Percentiles rank a stretch among this genome's conserved stretches.
Conservation (phyloP, 1,140 invertebrate species). For the Magallana gigas region DNA sequence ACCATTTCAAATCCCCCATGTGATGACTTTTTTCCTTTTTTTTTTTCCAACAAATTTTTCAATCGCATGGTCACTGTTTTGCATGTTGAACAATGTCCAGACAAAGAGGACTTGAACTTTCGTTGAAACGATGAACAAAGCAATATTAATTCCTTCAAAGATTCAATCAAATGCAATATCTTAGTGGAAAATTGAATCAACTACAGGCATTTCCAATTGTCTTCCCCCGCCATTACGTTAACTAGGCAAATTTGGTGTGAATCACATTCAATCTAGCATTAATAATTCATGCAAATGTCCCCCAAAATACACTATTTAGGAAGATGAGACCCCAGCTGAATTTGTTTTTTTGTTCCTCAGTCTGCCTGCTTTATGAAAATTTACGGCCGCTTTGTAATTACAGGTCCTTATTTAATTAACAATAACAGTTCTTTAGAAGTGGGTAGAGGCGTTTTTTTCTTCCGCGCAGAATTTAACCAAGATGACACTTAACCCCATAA, state of each 20-base stretch:
- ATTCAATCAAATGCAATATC: conserved; percentile 32
- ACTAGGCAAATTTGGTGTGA: conserved; percentile 35
- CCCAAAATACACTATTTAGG: conserved; percentile 36
- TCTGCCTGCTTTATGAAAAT: conserved; percentile 32
- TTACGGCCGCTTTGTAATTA: conserved; percentile 20
- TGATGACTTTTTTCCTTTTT: no score
- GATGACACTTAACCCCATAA: conserved; percentile 17
- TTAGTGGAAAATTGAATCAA: conserved; percentile 10
- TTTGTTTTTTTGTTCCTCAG: conserved; percentile 33
- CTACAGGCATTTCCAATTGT: conserved; percentile 29
- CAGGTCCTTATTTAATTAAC: conserved; percentile 23
- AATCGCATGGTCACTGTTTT: background rate
- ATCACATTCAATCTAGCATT: conserved; percentile 36
- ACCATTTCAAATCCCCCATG: no score
- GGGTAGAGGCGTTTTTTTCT: background rate
- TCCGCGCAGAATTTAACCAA: background rate
- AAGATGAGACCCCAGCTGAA: conserved; percentile 4
- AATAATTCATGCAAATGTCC: conserved; percentile 38
- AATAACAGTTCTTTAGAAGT: conserved; percentile 10
- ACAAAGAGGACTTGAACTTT: conserved; percentile 25
- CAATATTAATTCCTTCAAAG: conserved; percentile 34
- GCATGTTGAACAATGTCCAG: conserved; percentile 14
- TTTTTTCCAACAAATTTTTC: background rate
- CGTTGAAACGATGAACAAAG: background rate
- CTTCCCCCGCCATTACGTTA: conserved; percentile 17